phyloP scores from a whole-genome alignment of 2,888 invertebrate species.

The Choreutis nemorana region DNA sequence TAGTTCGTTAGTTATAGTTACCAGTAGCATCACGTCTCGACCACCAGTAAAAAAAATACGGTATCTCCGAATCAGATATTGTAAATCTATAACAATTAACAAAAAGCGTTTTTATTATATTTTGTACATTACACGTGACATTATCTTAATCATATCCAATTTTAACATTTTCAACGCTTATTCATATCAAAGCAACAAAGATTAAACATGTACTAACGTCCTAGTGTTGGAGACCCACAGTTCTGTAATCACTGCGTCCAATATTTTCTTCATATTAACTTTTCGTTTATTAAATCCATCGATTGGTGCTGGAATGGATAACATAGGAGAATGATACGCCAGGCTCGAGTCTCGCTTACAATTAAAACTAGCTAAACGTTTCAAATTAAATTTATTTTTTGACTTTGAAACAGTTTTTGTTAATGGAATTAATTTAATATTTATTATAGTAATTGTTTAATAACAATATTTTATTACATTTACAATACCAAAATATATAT shows the following conservation, averaged over 20 bases:
- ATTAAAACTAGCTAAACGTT: too few relatives aligned
- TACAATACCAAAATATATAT: too few relatives aligned
- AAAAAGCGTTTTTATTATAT: neutral
- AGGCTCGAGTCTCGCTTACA: too few relatives aligned
- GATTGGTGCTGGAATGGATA: too few relatives aligned
- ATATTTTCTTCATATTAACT: slow-evolving; percentile 74
- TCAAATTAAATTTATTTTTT: too few relatives aligned
- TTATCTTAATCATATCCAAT: neutral
- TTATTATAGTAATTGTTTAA: too few relatives aligned
- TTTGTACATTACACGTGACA: neutral
- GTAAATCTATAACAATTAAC: slow-evolving; percentile 29
- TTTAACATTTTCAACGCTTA: too few relatives aligned
- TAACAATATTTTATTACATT: too few relatives aligned
- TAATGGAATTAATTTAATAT: too few relatives aligned
- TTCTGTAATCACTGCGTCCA: slow-evolving; percentile 80
- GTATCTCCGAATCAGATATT: slow-evolving; percentile 23
- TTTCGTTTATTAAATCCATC: slow-evolving; percentile 10
- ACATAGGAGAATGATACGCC: too few relatives aligned
- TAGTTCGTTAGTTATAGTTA: too few relatives aligned
- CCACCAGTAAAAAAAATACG: slow-evolving; percentile 48
- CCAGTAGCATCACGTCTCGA: slow-evolving; percentile 31
- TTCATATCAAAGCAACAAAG: neutral
- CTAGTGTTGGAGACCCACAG: slow-evolving; percentile 67
- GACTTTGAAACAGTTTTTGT: too few relatives aligned
- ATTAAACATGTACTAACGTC: slow-evolving; percentile 51